phyloP scores from a whole-genome alignment of 2,797 vertebrate species.

The Trachops cirrhosus region DNA sequence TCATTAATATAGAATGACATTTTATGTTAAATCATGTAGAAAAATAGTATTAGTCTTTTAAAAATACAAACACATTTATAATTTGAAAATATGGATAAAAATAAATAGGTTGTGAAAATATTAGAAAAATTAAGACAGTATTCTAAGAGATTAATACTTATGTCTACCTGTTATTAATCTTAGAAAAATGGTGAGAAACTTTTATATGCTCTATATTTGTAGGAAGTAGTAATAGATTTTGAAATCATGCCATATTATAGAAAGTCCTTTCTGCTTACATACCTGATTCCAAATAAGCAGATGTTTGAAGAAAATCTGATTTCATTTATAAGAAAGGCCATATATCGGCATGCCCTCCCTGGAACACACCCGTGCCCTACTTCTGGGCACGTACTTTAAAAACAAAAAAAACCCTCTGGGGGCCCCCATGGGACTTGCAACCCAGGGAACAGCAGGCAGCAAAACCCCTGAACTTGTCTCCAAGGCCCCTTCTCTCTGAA shows the following conservation, averaged over 20 bases:
- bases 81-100: neutral
- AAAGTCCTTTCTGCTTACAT: neutral
- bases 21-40: neutral
- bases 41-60: neutral
- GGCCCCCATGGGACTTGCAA: neutral
- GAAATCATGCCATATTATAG: neutral
- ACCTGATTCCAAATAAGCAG: neutral
- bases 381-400: neutral
- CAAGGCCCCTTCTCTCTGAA: neutral
- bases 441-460: neutral
- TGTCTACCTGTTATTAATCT: neutral
- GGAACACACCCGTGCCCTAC: neutral
- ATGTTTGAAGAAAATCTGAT: neutral
- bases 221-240: slow-evolving; percentile 19
- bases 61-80: neutral
- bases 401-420: neutral
- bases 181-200: neutral
- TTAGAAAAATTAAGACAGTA: neutral
- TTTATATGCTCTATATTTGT: neutral
- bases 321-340: neutral
- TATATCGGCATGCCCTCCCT: neutral
- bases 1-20: neutral
- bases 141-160: neutral
- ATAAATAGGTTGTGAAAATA: neutral
- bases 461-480: neutral